Conservation (phyloP, 2,888 invertebrate genomes). For the Nebria brevicollis region DNA sequence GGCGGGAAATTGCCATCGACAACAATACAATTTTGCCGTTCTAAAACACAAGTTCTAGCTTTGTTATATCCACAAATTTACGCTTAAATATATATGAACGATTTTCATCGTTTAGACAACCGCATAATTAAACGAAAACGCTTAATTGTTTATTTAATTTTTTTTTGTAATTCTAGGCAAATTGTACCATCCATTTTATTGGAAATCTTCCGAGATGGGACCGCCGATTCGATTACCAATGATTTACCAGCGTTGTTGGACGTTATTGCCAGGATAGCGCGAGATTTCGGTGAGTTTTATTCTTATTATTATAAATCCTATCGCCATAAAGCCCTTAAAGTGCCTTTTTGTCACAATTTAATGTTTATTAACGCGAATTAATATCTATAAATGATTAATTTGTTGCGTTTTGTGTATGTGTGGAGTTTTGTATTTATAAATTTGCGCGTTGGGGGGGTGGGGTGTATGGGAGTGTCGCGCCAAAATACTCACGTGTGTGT, state of each 20-base stretch:
- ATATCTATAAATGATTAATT: too few species aligned
- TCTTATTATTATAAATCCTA: too few species aligned
- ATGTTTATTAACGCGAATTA: too few species aligned
- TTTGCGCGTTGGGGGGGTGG: neutral
- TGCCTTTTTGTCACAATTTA: too few species aligned
- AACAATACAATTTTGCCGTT: neutral
- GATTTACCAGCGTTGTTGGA: constrained; percentile 65
- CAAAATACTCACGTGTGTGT: constrained; percentile 42
- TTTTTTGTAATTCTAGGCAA: constrained; percentile 65
- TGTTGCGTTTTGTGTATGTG: too few species aligned
- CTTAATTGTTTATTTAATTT: too few species aligned
- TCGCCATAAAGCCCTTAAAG: neutral
- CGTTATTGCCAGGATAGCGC: constrained; percentile 62
- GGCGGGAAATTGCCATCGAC: constrained; percentile 32
- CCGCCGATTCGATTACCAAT: constrained; percentile 58
- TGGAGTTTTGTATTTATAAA: neutral
- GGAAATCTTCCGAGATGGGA: constrained; percentile 66
- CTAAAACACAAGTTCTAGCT: too few species aligned
- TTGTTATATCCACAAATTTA: too few species aligned
- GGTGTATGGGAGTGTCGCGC: constrained; percentile 24
- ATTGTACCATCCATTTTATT: constrained; percentile 68
- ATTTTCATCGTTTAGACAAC: too few species aligned
- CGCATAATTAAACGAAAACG: too few species aligned
- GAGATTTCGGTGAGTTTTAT: constrained; percentile 62
- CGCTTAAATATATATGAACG: too few species aligned